These are phyloP conservation scores for Eurytoma californica DNA, from an alignment of 2,888 invertebrate genomes.

Conservation along the genomic window DNA sequence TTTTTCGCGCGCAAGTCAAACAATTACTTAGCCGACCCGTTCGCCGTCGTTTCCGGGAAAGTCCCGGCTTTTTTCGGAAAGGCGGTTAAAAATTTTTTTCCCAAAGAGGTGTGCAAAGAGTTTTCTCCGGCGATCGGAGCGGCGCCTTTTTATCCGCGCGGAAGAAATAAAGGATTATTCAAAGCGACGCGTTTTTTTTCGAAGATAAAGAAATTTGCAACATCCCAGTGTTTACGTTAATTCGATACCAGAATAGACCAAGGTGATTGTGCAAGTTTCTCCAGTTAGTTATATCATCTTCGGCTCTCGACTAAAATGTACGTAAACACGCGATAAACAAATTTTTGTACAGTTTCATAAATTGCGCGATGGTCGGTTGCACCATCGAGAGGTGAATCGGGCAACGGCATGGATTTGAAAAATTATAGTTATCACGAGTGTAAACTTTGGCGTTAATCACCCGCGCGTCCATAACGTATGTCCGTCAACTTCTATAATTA, in stretches of 20 bases:
- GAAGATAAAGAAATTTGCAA: too few relatives aligned
- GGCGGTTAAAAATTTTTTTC: neutral
- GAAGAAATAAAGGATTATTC: neutral
- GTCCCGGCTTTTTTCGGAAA: neutral
- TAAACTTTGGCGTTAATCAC: too few relatives aligned
- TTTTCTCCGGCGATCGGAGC: neutral
- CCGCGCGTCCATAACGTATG: too few relatives aligned
- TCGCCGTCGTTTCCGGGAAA: constrained; percentile 12
- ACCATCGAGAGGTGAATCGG: constrained; percentile 4
- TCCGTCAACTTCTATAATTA: constrained; percentile 8
- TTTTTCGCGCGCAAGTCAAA: constrained; percentile 10
- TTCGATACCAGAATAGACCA: too few relatives aligned
- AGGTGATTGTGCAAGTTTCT: too few relatives aligned
- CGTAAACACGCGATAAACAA: constrained; percentile 30
- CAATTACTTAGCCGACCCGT: constrained; percentile 13
- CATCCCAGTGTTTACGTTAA: too few relatives aligned
- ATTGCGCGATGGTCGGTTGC: constrained; percentile 11
- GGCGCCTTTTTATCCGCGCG: neutral
- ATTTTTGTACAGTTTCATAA: constrained; percentile 35
- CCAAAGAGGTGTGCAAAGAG: neutral
- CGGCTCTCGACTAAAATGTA: constrained; percentile 24
- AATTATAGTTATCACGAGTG: too few relatives aligned
- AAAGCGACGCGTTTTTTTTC: too few relatives aligned
- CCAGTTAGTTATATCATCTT: constrained; percentile 32
- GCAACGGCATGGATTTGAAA: neutral